Evolutionary conservation across 1,140 invertebrate genomes (phyloP).

Genomic region (Lethrus apterus): DNA sequence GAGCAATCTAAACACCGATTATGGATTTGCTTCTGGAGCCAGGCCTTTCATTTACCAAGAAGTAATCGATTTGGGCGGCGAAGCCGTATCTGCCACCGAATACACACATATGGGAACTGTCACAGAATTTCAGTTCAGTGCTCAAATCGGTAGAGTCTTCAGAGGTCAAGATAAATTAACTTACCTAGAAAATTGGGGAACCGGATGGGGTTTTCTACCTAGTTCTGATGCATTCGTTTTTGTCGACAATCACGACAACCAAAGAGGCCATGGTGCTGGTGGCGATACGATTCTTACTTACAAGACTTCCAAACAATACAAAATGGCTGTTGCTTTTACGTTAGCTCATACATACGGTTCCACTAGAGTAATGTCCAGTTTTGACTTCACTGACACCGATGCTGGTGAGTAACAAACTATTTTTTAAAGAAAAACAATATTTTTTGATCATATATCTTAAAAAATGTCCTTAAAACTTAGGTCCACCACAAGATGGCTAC

Average conservation of each 20-base stretch:
- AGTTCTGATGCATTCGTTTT: slow-evolving; percentile 50
- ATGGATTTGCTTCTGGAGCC: slow-evolving; percentile 51
- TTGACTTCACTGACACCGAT: slow-evolving; percentile 46
- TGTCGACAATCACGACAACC: slow-evolving; percentile 54
- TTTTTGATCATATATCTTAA: too few relatives aligned
- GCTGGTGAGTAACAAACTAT: slow-evolving; percentile 33
- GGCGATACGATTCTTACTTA: slow-evolving; percentile 50
- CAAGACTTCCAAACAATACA: slow-evolving; percentile 50
- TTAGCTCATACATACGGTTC: slow-evolving; percentile 72
- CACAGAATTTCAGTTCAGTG: slow-evolving; percentile 66
- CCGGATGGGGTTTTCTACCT: slow-evolving; percentile 47
- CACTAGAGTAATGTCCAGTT: slow-evolving; percentile 71
- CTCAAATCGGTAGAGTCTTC: slow-evolving; percentile 51
- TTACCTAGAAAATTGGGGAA: slow-evolving; percentile 36
- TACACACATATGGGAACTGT: slow-evolving; percentile 60
- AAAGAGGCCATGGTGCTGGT: slow-evolving; percentile 38
- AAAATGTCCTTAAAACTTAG: too few relatives aligned
- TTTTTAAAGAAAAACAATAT: too few relatives aligned
- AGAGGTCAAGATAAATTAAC: slow-evolving; percentile 39
- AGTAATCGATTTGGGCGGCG: slow-evolving; percentile 67
- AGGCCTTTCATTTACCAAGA: slow-evolving; percentile 70
- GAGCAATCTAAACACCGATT: slow-evolving; percentile 51
- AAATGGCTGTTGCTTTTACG: slow-evolving; percentile 72
- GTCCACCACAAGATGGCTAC: slow-evolving; percentile 52
- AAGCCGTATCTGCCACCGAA: slow-evolving; percentile 55